These are phyloP conservation scores for Nannoperca obscura DNA, from an alignment of 2,797 vertebrate genomes.

Conservation along the genomic window DNA sequence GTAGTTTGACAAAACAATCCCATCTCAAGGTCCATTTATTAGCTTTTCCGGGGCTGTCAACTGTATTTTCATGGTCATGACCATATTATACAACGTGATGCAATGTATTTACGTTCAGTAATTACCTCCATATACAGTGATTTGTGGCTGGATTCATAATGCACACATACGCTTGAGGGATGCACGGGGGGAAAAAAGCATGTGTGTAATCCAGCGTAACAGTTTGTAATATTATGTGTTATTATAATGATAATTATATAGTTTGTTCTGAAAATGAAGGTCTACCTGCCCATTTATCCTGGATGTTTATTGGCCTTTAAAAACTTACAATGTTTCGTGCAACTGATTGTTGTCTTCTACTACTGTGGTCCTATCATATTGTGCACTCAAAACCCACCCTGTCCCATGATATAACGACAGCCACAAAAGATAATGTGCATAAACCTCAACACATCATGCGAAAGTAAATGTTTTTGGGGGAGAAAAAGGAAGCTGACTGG, in stretches of 20 bases:
- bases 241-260: not conserved
- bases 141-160: not conserved
- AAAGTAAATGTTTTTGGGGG: not conserved
- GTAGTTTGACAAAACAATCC: not conserved
- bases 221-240: not conserved
- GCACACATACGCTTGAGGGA: not conserved
- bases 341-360: not conserved
- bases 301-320: not conserved
- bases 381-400: not conserved
- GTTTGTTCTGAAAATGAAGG: not conserved
- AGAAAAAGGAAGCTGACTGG: conserved; percentile 1
- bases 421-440: not conserved
- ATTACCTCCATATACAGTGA: too few species aligned
- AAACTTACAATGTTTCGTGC: not conserved
- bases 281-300: not conserved
- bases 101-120: too few species aligned
- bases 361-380: not conserved
- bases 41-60: not conserved
- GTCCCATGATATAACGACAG: not conserved
- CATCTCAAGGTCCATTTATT: not conserved
- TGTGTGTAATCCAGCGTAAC: not conserved
- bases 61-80: not conserved
- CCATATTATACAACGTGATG: too few species aligned
- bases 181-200: not conserved
- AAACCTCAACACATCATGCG: not conserved